These are phyloP conservation scores for Hexactinellida sp. DNA, from an alignment of 37 sponge, comb jelly and placozoan species.

Conservation along the genomic window DNA sequence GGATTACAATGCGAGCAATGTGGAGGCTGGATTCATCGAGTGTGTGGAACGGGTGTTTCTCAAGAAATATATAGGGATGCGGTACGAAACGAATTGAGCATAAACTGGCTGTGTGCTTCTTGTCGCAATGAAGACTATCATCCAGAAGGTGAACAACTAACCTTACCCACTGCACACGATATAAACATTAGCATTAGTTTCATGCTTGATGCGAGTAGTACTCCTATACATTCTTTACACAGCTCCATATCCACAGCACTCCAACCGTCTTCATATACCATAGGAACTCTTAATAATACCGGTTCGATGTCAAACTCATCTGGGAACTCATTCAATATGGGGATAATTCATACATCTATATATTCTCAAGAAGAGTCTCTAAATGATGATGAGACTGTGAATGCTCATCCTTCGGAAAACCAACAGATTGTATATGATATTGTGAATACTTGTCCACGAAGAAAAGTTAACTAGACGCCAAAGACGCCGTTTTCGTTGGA, in stretches of 20 bases:
- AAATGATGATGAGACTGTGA: not conserved
- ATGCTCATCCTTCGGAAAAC: not conserved
- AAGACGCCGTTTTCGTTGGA: not conserved
- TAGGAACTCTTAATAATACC: not conserved
- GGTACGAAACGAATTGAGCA: not conserved
- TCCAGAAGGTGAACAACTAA: not conserved
- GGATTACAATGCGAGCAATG: not conserved
- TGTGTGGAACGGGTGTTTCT: not conserved
- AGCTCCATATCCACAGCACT: not conserved
- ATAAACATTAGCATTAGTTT: not conserved
- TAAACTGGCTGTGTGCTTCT: not conserved
- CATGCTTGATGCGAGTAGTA: not conserved
- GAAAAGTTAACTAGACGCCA: conserved; percentile 14
- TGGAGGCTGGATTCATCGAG: not conserved
- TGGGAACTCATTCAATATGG: not conserved
- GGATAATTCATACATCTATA: not conserved
- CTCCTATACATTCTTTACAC: not conserved
- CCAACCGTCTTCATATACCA: not conserved
- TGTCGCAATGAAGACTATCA: not conserved
- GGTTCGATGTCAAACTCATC: not conserved
- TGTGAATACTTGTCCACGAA: not conserved
- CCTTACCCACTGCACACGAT: not conserved
- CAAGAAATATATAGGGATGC: not conserved
- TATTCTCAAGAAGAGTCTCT: not conserved
- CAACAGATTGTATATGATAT: not conserved